phyloP scores from a whole-genome alignment of 1,140 invertebrate genomes.

The Hermatobates lingyangjiaoensis region DNA sequence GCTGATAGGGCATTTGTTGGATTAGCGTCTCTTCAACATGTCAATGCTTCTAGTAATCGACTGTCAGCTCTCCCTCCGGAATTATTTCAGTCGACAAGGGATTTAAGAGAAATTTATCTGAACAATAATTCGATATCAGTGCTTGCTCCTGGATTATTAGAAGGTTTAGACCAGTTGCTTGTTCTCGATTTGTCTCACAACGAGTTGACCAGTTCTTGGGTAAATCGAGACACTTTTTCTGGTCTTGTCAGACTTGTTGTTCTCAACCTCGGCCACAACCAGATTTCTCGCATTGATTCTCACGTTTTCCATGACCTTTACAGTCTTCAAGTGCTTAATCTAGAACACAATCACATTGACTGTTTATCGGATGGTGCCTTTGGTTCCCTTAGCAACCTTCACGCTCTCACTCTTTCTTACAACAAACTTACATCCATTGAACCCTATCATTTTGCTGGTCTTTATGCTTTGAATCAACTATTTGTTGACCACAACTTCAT shows the following conservation, averaged over 20 bases:
- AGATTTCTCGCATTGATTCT: constrained; percentile 43
- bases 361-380: constrained; percentile 54
- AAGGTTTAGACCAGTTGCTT: constrained; percentile 51
- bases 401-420: constrained; percentile 49
- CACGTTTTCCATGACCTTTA: constrained; percentile 53
- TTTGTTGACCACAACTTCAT: constrained; percentile 57
- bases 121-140: constrained; percentile 62
- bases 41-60: constrained; percentile 60
- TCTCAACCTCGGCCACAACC: constrained; percentile 56
- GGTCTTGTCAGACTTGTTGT: constrained; percentile 48
- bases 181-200: constrained; percentile 52
- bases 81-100: constrained; percentile 43
- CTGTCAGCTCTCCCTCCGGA: constrained; percentile 52
- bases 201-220: constrained; percentile 56
- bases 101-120: constrained; percentile 48
- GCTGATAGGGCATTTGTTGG: constrained; percentile 50
- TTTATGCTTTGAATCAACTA: constrained; percentile 48
- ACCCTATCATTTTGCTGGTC: constrained; percentile 44
- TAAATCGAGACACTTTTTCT: constrained; percentile 55
- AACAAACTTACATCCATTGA: constrained; percentile 50
- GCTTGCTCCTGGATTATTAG: constrained; percentile 52
- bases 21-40: constrained; percentile 37
- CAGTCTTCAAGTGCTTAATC: constrained; percentile 52
- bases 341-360: constrained; percentile 56
- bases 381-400: constrained; percentile 48